phyloP scores from a whole-genome alignment of 2,113 vertebrate genomes.

The Poeciliopsis prolifica region DNA sequence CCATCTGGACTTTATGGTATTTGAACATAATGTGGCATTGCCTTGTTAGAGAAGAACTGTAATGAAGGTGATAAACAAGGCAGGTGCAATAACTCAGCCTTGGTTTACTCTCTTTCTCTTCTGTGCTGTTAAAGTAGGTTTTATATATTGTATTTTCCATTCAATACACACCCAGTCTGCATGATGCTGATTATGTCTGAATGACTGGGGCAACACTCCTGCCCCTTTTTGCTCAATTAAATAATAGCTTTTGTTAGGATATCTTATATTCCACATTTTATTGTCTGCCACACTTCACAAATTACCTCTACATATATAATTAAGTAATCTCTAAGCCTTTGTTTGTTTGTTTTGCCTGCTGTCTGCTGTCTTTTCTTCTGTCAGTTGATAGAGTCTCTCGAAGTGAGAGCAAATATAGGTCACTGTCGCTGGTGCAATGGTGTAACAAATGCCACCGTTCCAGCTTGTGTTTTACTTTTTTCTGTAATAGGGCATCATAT shows the following conservation, averaged over 20 bases:
- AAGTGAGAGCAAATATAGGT: conserved; percentile 71
- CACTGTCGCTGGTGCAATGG: conserved; percentile 51
- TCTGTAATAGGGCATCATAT: conserved; percentile 58
- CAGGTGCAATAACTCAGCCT: conserved; percentile 37
- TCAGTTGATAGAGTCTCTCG: conserved; percentile 42
- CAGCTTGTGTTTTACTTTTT: conserved; percentile 67
- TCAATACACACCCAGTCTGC: background rate
- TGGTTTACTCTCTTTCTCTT: conserved; percentile 25
- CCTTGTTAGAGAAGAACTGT: conserved; percentile 13
- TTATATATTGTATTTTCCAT: conserved; percentile 22
- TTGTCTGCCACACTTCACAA: conserved; percentile 44
- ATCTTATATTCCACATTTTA: conserved; percentile 24
- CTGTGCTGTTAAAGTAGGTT: conserved; percentile 16
- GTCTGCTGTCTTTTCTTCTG: conserved; percentile 36
- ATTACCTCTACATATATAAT: conserved; percentile 42
- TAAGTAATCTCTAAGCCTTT: conserved; percentile 33
- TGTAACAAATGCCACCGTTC: conserved; percentile 60
- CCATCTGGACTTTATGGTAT: conserved; percentile 25
- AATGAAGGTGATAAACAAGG: conserved; percentile 33
- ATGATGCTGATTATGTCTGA: background rate
- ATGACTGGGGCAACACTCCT: background rate
- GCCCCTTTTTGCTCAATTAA: conserved; percentile 13
- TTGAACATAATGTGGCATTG: conserved; percentile 19
- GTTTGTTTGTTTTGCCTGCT: conserved; percentile 34
- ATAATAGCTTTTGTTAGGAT: conserved; percentile 18